Evolutionary conservation across 2,113 vertebrate genomes (phyloP), one percentile per base, ranked within the genome.

Genomic region (Tetraodon nigroviridis): DNA sequence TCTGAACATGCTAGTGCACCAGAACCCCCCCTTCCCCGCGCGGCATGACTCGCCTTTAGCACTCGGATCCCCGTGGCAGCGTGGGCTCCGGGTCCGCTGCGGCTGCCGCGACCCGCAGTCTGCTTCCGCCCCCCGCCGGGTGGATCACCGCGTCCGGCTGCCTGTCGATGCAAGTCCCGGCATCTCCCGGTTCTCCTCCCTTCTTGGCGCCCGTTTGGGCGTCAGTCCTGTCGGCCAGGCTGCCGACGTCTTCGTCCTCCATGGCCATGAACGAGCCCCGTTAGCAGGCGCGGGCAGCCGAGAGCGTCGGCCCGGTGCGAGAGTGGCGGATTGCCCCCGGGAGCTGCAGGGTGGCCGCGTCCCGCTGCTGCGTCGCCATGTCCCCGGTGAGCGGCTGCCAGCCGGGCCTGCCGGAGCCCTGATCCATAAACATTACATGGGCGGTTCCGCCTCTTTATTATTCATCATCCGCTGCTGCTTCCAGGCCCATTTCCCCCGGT

Each of bases 31-130:
- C n/a, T n/a, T n/a, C n/a, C n/a, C n/a, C n/a, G n/a, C n/a, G n/a
- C 51, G 10, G 17, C 8, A 49, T 48, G 63, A 83, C 81, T 68
- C 89, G 87, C 91, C 91, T 92, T 92, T 61, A 92, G 68, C 67
- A 92, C 91, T 51, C 91, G 88, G 69, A 92, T 91, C 61, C 90
- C 91, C 7, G 89, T 84, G 27, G 77, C 82, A 54, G 83, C 78
- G 15, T 79, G 87, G 77, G 75, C 69, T 68, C 82, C 84, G 0
- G 80, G 71, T 74, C 80, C 85, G 51, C 58, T 69, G 85, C 81
- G 87, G 73, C 80, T 80, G 58, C 84, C 85, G 54, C 81, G 87
- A 83, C 67, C 81, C 41, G 84, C 81, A 49, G 78, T 61, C 69
- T 53, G 86, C 37, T 73, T 79, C 52, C 81, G 84, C 64, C 81